Evolutionary conservation across 1,140 invertebrate species (phyloP).

Genomic region (Cardiocondyla obscurior): DNA sequence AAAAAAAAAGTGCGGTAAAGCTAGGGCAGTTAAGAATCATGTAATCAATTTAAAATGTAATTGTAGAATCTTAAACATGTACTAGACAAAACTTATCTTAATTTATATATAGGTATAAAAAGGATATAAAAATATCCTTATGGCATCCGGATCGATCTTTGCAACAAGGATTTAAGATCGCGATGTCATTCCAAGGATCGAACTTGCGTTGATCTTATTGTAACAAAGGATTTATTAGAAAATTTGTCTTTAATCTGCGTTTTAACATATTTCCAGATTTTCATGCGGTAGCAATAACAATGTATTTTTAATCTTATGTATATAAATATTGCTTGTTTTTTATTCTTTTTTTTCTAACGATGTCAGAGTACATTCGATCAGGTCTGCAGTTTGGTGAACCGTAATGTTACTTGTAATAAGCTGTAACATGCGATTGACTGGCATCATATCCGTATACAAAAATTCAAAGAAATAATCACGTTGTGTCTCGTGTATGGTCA

Average conservation of each 20-base stretch:
- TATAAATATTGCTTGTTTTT: conserved; percentile 35
- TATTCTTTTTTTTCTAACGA: background rate
- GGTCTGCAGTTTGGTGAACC: conserved; percentile 11
- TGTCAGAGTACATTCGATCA: background rate
- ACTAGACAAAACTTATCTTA: conserved; percentile 26
- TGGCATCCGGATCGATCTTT: conserved; percentile 21
- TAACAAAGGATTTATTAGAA: background rate
- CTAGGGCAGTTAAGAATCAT: conserved; percentile 56
- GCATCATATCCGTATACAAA: conserved; percentile 41
- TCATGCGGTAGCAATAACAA: conserved; percentile 28
- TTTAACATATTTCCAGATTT: conserved; percentile 1
- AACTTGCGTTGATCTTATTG: background rate
- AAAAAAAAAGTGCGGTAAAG: conserved; percentile 50
- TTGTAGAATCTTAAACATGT: conserved; percentile 62
- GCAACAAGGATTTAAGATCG: background rate
- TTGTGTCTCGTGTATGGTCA: conserved; percentile 49
- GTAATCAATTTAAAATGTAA: conserved; percentile 54
- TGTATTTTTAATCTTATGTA: conserved; percentile 50
- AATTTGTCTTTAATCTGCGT: background rate
- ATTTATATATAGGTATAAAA: conserved; percentile 31
- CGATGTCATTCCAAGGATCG: conserved; percentile 3
- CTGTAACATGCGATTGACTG: conserved; percentile 52
- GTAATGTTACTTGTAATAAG: conserved; percentile 44
- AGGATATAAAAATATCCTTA: conserved; percentile 21
- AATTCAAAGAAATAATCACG: conserved; percentile 54